These are phyloP conservation scores for Cistogaster globosa DNA, from an alignment of 2,888 invertebrate species.

Conservation along the genomic window DNA sequence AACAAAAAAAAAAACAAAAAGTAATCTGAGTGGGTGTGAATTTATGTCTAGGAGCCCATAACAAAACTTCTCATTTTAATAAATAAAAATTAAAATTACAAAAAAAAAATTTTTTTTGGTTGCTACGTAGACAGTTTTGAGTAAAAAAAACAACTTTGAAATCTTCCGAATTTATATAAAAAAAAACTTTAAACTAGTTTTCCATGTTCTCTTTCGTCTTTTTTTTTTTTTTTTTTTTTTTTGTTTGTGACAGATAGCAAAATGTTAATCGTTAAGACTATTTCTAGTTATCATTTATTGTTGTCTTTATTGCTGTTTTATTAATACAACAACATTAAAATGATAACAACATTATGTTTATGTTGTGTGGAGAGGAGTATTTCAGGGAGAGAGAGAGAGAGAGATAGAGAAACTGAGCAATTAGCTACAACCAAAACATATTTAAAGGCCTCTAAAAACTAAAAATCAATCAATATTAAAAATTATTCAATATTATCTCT, in stretches of 20 bases:
- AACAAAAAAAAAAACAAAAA: neutral
- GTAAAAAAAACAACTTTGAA: constrained; percentile 2
- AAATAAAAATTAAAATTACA: neutral
- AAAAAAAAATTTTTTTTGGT: constrained; percentile 2
- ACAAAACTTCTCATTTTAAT: neutral
- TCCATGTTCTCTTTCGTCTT: too few relatives aligned
- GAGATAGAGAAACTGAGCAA: neutral
- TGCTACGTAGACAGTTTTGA: constrained; percentile 25
- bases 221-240: neutral
- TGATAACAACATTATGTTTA: constrained; percentile 21
- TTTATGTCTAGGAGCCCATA: neutral
- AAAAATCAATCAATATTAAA: too few relatives aligned
- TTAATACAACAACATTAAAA: neutral
- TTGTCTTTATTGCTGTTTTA: constrained; percentile 2
- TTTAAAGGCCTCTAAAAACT: too few relatives aligned
- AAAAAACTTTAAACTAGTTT: constrained; percentile 19
- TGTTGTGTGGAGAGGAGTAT: constrained; percentile 18
- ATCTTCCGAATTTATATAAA: neutral
- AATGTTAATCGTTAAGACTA: neutral
- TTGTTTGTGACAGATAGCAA: neutral
- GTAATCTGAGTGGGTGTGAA: constrained; percentile 23
- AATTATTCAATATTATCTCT: too few relatives aligned
- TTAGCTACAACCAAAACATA: neutral
- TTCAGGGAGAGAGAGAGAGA: constrained; percentile 7
- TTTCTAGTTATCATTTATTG: constrained; percentile 31